Base-by-base conservation (phyloP, 2,797 vertebrate genomes). In the Pelodytes ibericus region DNA sequence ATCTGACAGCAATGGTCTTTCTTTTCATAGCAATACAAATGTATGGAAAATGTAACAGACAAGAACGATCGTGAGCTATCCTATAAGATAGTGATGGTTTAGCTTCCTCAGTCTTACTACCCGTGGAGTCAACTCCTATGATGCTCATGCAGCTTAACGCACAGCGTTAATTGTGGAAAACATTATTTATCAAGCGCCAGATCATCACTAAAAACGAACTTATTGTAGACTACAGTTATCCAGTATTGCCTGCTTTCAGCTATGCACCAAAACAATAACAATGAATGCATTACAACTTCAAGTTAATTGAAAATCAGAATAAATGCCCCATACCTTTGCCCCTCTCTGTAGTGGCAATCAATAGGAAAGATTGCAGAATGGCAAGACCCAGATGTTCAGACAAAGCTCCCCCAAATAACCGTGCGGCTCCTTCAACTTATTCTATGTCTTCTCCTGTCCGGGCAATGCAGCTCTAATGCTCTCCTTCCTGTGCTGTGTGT, bases 391-490 rank as follows among this genome's bases (percentile, higher is more conserved):
- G 24, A 18, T n/a, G n/a, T 25, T 15, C 22, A 10, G 33, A 2
- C 22, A 44, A 53, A 53, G 57, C 25, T 58, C 26, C 30, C 31
- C 25, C 41, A 31, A 22, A 6, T 8, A 66, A 25, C 15, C 9
- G 31, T 62, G 29, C 18, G 59, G 11, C 29, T 61, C 5, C 20
- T 27, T 22, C 20, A 53, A 53, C n/a, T 53, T 53, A 20, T 2
- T 15, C 15, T 2, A 20, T 63, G 73, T 51, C 3, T 15, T 0
- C 51, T 41, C 36, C 51, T 29, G 36, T 16, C 53, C 24, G 62
- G 61, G 53, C 70, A 61, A 10, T 27, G 51, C 68, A 65, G 61
- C 44, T 59, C 36, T 67, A 39, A 36, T 72, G 53, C 68, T 64
- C 9, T 22, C 22, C 36, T 58, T 44, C 15, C 22, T 30, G 59